Conservation (phyloP, 2,888 invertebrate genomes). For the Ephialtes manifestator region DNA sequence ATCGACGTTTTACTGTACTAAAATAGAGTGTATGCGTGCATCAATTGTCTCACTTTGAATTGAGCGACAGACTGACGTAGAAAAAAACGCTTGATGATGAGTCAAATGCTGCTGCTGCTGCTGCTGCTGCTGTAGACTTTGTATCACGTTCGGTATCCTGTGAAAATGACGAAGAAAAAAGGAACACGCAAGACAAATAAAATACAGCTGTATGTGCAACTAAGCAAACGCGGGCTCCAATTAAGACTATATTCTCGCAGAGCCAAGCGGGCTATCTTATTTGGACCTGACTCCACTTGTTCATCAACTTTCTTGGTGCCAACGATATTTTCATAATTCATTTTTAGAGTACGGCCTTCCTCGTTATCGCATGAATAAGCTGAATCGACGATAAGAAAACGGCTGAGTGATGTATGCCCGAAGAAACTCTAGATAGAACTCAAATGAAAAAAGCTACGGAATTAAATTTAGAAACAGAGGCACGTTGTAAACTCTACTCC, state of each 20-base stretch:
- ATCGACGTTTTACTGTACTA: not conserved
- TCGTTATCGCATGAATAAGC: conserved; percentile 5
- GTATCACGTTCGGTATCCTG: not conserved
- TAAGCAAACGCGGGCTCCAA: not conserved
- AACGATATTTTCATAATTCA: not conserved
- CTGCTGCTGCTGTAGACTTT: not conserved
- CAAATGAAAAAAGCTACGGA: not conserved
- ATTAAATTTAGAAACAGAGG: not conserved
- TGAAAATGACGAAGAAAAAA: not conserved
- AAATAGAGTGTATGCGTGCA: not conserved
- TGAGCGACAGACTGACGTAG: not conserved
- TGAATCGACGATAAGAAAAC: not conserved
- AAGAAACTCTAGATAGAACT: not conserved
- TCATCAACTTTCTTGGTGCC: not conserved
- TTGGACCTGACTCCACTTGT: not conserved
- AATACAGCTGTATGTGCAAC: not conserved
- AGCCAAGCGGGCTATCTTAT: not conserved
- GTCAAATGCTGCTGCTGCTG: too few species aligned
- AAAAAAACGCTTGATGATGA: not conserved
- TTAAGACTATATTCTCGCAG: not conserved
- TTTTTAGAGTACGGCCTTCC: conserved; percentile 4
- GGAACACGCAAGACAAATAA: not conserved
- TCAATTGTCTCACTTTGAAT: conserved; percentile 7
- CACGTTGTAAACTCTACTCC: too few species aligned
- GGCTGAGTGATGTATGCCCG: not conserved